phyloP scores from a whole-genome alignment of 1,140 invertebrate species.

The Medauroidea extradentata region DNA sequence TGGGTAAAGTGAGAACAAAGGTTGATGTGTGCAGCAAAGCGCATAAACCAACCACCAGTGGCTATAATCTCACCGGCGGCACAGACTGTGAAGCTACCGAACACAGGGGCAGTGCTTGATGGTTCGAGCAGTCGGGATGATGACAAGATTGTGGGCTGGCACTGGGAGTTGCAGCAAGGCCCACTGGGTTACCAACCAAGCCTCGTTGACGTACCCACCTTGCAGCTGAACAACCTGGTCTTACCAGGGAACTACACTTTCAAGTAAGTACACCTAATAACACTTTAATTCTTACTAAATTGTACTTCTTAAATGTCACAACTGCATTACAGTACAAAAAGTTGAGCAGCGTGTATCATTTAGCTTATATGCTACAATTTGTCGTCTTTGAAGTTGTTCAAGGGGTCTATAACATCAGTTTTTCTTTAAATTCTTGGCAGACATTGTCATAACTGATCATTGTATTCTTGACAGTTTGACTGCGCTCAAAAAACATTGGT shows the following conservation, averaged over 20 bases:
- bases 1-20: too few relatives aligned
- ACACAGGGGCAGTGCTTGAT: conserved; percentile 83
- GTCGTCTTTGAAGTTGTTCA: too few relatives aligned
- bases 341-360: too few relatives aligned
- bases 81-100: conserved; percentile 84
- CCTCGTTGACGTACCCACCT: conserved; percentile 71
- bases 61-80: conserved; percentile 79
- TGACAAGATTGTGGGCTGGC: conserved; percentile 77
- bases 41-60: conserved; percentile 78
- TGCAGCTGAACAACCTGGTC: conserved; percentile 74
- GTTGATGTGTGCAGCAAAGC: conserved; percentile 68
- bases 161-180: conserved; percentile 87
- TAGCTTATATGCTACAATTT: too few relatives aligned
- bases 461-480: too few relatives aligned
- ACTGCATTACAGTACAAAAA: too few relatives aligned
- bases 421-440: too few relatives aligned
- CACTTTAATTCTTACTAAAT: too few relatives aligned
- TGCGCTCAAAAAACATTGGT: too few relatives aligned
- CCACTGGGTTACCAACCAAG: conserved; percentile 80
- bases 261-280: conserved; percentile 56
- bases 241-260: conserved; percentile 90
- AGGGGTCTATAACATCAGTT: too few relatives aligned
- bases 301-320: too few relatives aligned
- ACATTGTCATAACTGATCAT: too few relatives aligned
- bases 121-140: conserved; percentile 76